Evolutionary conservation across 2,113 vertebrate species (phyloP).

Genomic region (Calcarius ornatus): DNA sequence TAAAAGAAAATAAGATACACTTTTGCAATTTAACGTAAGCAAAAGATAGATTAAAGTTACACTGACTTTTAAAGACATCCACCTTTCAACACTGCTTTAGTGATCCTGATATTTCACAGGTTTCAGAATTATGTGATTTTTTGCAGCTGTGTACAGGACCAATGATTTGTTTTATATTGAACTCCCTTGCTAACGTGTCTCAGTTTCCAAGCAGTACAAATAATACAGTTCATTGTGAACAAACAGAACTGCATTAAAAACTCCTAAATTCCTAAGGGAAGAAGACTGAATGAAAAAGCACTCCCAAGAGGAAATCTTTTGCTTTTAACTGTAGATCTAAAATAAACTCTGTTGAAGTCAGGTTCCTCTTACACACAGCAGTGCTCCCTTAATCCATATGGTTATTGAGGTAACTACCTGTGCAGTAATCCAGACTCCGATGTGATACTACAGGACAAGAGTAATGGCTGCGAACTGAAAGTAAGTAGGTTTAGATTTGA

Average conservation of each 20-base stretch:
- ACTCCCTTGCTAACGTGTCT: neutral
- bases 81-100: neutral
- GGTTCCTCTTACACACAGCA: neutral
- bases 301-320: neutral
- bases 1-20: neutral
- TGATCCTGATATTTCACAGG: neutral
- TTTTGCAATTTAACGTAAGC: neutral
- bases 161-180: neutral
- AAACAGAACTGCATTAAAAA: neutral
- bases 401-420: neutral
- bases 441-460: neutral
- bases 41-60: neutral
- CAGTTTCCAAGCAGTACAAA: neutral
- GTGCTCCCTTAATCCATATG: neutral
- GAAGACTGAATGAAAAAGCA: neutral
- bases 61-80: neutral
- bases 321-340: neutral
- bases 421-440: neutral
- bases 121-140: neutral
- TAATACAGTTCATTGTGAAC: neutral
- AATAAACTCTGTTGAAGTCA: neutral
- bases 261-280: neutral
- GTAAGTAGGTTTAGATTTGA: neutral
- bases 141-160: neutral
- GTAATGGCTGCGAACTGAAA: neutral